These are phyloP conservation scores for Hyphantria cunea DNA, from an alignment of 1,140 invertebrate species.

Conservation along the genomic window DNA sequence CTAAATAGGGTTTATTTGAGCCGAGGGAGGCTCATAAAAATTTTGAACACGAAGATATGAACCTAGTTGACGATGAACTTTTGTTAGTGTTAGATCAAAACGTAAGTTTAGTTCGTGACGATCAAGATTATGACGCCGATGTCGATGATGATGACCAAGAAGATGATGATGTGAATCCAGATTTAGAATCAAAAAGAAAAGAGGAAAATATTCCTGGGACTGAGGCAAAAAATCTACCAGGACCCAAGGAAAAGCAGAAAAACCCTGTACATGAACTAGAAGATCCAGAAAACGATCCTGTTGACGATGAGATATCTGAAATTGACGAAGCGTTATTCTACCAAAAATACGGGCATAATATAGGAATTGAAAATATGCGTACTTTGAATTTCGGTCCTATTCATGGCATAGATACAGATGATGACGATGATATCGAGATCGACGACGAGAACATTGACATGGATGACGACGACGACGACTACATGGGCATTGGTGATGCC, in stretches of 20 bases:
- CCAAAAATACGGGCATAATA: background rate
- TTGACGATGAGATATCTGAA: background rate
- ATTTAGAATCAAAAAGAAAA: too few species aligned
- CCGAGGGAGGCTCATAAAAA: constrained; percentile 7
- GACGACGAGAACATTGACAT: background rate
- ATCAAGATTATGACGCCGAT: background rate
- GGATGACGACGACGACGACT: background rate
- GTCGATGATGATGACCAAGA: constrained; percentile 2
- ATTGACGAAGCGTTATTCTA: background rate
- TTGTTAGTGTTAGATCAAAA: constrained; percentile 1
- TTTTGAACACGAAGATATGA: constrained; percentile 1
- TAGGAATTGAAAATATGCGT: too few species aligned
- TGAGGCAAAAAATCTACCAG: background rate
- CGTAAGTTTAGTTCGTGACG: background rate
- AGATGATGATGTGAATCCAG: background rate
- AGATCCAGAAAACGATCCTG: background rate
- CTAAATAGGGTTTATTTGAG: constrained; percentile 28
- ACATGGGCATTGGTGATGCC: too few species aligned
- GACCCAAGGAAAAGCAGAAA: background rate
- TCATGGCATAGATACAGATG: background rate
- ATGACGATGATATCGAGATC: background rate
- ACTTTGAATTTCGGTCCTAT: background rate
- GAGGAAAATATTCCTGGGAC: background rate
- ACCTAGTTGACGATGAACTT: background rate
- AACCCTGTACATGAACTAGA: background rate